These are phyloP conservation scores for Neolamprologus toae DNA, from an alignment of 2,113 vertebrate genomes.

Conservation along the genomic window DNA sequence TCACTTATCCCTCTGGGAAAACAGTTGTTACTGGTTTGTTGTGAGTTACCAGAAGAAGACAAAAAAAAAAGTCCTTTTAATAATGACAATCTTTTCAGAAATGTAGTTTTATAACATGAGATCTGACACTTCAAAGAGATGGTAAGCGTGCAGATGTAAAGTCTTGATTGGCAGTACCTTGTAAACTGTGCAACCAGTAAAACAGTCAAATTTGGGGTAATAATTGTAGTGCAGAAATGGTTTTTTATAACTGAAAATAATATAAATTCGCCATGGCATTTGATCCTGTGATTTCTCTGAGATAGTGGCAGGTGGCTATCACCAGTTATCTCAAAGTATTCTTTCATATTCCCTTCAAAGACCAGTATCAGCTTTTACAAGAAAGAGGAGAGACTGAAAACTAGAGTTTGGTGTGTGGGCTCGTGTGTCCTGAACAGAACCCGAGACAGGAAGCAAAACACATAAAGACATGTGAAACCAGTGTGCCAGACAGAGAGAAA, in stretches of 20 bases:
- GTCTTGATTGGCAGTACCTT: background rate
- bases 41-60: background rate
- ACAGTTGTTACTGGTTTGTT: background rate
- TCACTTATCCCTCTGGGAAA: background rate
- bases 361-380: background rate
- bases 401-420: background rate
- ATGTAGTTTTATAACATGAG: background rate
- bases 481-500: background rate
- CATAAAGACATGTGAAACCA: background rate
- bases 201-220: background rate
- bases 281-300: background rate
- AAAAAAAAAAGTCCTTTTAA: accelerated
- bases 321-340: background rate
- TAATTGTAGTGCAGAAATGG: accelerated
- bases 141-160: accelerated
- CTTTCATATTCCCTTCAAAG: background rate
- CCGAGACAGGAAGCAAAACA: background rate
- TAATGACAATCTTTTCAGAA: background rate
- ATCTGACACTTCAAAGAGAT: background rate
- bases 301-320: background rate
- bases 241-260: background rate
- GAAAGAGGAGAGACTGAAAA: background rate
- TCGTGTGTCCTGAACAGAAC: background rate
- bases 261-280: accelerated
- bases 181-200: background rate